phyloP scores from a whole-genome alignment of 1,140 invertebrate species.

The Pristionchus pacificus region DNA sequence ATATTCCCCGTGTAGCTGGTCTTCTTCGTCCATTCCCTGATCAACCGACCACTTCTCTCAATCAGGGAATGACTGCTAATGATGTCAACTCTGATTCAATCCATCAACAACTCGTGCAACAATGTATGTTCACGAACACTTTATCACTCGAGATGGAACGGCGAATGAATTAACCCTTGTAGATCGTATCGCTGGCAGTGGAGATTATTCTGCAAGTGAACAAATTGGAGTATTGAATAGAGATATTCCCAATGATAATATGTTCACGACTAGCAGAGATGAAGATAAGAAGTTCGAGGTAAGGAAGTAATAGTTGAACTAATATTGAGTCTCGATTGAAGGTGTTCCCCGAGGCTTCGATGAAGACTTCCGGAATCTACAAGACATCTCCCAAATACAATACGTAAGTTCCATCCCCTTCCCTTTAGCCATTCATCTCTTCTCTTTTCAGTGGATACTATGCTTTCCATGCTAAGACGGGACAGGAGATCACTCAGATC shows the following conservation, averaged over 20 bases:
- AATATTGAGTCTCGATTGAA: too few relatives aligned
- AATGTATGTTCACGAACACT: slow-evolving; percentile 36
- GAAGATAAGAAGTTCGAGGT: slow-evolving; percentile 58
- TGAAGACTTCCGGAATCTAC: slow-evolving; percentile 50
- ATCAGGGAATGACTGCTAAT: slow-evolving; percentile 44
- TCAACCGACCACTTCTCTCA: slow-evolving; percentile 41
- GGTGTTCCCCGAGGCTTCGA: slow-evolving; percentile 51
- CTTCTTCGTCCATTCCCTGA: slow-evolving; percentile 56
- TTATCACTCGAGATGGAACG: too few relatives aligned
- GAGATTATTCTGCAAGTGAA: neutral
- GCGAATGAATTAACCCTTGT: too few relatives aligned
- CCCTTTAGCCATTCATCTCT: neutral
- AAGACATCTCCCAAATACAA: slow-evolving; percentile 49
- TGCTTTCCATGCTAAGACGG: slow-evolving; percentile 37
- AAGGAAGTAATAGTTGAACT: too few relatives aligned
- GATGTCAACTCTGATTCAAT: slow-evolving; percentile 53
- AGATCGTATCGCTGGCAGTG: neutral
- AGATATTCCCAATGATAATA: slow-evolving; percentile 54
- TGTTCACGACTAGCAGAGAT: slow-evolving; percentile 54
- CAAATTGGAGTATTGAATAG: slow-evolving; percentile 38
- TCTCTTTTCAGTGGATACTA: slow-evolving; percentile 25
- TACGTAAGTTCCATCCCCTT: slow-evolving; percentile 27
- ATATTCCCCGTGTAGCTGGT: slow-evolving; percentile 49
- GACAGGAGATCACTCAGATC: slow-evolving; percentile 44
- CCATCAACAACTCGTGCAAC: slow-evolving; percentile 51